Percentiles rank a stretch among this genome's conserved stretches.
Conservation (phyloP, 2,888 invertebrate genomes). For the Dermolepida albohirtum region DNA sequence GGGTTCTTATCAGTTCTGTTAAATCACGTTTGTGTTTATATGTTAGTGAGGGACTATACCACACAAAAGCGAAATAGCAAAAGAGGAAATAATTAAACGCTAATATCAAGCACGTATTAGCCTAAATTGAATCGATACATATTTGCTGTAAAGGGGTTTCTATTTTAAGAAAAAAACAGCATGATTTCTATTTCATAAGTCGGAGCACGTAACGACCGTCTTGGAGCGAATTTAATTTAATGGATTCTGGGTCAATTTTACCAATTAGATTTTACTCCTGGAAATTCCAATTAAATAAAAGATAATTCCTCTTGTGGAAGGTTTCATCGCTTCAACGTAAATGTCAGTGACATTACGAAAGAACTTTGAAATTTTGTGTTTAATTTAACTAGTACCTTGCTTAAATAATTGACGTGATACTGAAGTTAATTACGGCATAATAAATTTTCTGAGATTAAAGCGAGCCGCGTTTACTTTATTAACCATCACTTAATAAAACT, state of each 20-base stretch:
- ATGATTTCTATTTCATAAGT: constrained; percentile 2
- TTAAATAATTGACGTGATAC: no score
- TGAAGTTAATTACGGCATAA: no score
- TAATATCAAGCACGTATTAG: no score
- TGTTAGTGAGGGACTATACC: neutral
- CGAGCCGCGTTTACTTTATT: no score
- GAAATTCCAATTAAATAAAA: constrained; percentile 22
- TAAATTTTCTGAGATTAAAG: no score
- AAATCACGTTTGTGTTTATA: neutral
- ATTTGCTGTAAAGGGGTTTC: neutral
- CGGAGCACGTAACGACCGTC: constrained; percentile 9
- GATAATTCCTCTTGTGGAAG: neutral
- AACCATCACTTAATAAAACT: no score
- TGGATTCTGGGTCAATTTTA: constrained; percentile 16
- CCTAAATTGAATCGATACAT: no score
- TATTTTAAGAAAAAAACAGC: neutral
- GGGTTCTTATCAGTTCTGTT: constrained; percentile 35
- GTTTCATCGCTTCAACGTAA: neutral
- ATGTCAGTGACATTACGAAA: neutral
- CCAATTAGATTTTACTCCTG: constrained; percentile 13
- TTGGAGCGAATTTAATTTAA: constrained; percentile 17
- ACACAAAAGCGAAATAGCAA: neutral
- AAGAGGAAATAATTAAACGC: no score
- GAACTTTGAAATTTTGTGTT: no score
- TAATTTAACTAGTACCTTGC: no score